Percentiles rank a stretch among this genome's conserved stretches.
Conservation (phyloP, 2,113 vertebrate genomes). For the Corythornis madagascariensis region DNA sequence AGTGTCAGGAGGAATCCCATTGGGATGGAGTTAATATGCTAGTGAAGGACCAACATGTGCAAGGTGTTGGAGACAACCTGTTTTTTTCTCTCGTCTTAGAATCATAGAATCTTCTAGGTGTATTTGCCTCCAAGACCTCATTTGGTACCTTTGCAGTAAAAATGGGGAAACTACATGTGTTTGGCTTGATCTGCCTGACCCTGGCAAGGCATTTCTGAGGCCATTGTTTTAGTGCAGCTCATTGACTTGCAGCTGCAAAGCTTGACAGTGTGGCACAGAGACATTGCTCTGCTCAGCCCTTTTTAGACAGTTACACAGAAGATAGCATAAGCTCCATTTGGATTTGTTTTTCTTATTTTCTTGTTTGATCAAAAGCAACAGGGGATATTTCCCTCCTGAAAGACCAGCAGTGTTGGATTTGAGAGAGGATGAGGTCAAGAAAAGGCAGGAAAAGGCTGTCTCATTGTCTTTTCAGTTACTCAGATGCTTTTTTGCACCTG, state of each 20-base stretch:
- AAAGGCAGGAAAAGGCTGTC: conserved; percentile 58
- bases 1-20: not conserved
- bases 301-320: not conserved
- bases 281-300: not conserved
- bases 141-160: not conserved
- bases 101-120: not conserved
- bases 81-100: not conserved
- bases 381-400: not conserved
- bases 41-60: not conserved
- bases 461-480: not conserved
- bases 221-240: not conserved
- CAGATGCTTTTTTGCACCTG: conserved; percentile 50
- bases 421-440: conserved; percentile 52
- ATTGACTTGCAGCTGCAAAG: not conserved
- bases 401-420: conserved; percentile 47
- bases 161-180: not conserved
- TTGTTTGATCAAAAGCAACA: conserved; percentile 1
- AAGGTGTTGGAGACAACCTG: not conserved
- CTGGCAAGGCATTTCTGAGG: not conserved
- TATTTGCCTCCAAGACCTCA: not conserved
- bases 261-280: not conserved
- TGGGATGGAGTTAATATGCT: not conserved
- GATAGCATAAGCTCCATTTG: not conserved
- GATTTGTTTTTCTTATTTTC: conserved; percentile 49
- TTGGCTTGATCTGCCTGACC: conserved; percentile 7